Evolutionary conservation across 2,113 vertebrate species (phyloP).

Genomic region (Capricornis sumatraensis): DNA sequence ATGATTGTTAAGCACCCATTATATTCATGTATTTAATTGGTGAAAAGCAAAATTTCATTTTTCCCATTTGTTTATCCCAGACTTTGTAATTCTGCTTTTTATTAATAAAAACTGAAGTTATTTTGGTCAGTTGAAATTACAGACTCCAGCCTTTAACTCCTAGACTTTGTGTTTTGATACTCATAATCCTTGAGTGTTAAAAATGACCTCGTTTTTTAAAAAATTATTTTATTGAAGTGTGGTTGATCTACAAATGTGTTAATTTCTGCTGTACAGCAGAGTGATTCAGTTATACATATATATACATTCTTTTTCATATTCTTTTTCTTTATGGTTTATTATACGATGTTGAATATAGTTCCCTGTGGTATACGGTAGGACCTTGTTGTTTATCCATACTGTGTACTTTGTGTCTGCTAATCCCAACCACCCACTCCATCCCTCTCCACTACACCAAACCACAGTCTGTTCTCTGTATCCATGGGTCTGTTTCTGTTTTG

Average conservation of each 20-base stretch:
- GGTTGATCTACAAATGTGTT: background rate
- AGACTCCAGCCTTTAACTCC: background rate
- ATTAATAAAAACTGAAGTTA: background rate
- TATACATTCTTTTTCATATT: background rate
- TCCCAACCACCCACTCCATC: background rate
- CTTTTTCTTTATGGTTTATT: background rate
- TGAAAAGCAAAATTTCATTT: constrained; percentile 14
- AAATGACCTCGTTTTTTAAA: background rate
- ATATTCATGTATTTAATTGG: background rate
- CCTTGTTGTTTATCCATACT: background rate
- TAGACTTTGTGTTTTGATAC: background rate
- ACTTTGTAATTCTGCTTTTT: background rate
- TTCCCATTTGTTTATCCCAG: background rate
- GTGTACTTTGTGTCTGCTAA: background rate
- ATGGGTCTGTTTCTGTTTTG: background rate
- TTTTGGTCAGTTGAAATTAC: background rate
- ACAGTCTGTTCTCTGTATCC: background rate
- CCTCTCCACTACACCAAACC: background rate
- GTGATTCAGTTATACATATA: background rate
- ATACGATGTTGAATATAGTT: background rate
- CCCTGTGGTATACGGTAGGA: background rate
- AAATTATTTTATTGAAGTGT: background rate
- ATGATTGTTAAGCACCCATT: background rate
- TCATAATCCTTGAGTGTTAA: background rate
- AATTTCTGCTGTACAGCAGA: background rate